phyloP scores from a whole-genome alignment of 2,797 vertebrate genomes.

The Brachyalestes nurse region DNA sequence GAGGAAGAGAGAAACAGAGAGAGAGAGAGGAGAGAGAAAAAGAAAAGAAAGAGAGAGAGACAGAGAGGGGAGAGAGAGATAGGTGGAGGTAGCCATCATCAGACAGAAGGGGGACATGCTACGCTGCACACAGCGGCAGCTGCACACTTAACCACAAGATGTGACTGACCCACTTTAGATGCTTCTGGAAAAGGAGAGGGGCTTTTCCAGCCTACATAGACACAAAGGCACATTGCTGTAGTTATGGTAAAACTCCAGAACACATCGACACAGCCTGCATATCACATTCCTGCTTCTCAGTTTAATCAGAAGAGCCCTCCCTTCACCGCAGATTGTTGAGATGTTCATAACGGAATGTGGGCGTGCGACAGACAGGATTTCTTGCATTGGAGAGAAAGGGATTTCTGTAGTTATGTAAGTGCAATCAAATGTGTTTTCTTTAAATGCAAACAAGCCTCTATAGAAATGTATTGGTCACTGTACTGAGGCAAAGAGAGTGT shows the following conservation, averaged over 20 bases:
- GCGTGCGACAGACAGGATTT: conserved; percentile 34
- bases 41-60: conserved; percentile 5
- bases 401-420: conserved; percentile 29
- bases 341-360: conserved; percentile 35
- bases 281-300: background rate
- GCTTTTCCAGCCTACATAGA: conserved; percentile 74
- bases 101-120: conserved; percentile 47
- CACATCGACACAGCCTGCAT: conserved; percentile 22
- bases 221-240: conserved; percentile 51
- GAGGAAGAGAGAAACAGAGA: background rate
- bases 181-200: conserved; percentile 74
- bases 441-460: background rate
- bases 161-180: conserved; percentile 79
- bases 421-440: conserved; percentile 30
- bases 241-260: conserved; percentile 57
- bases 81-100: conserved; percentile 46
- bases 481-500: background rate
- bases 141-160: conserved; percentile 69
- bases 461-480: conserved; percentile 1
- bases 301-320: conserved; percentile 24
- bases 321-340: conserved; percentile 21
- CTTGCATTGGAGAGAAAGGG: conserved; percentile 27
- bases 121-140: conserved; percentile 57
- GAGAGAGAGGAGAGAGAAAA: background rate
- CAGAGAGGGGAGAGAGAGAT: background rate